A percentile compares a stretch with the other conserved stretches of the same genome.
Conservation (phyloP, 53 echinoderm and acorn worm species). For the Mesocentrotus franciscanus region DNA sequence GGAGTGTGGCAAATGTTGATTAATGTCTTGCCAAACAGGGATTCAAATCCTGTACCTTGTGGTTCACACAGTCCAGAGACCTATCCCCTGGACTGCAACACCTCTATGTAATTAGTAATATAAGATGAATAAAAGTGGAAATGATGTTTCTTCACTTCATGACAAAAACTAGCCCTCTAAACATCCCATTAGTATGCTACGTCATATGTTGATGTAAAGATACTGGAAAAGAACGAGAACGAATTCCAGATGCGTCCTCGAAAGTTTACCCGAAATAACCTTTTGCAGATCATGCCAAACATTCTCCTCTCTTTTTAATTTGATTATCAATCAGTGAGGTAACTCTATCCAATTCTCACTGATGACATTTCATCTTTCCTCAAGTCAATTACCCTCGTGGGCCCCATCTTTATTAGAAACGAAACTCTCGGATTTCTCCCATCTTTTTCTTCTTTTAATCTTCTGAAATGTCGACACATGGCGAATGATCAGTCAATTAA, state of each 20-base stretch:
- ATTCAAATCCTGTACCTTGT: too few species aligned
- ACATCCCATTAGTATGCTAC: background rate
- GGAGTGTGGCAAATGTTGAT: too few species aligned
- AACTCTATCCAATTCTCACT: conserved; percentile 46
- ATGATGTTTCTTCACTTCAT: background rate
- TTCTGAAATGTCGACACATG: conserved; percentile 34
- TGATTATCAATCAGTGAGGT: conserved; percentile 53
- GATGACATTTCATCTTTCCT: conserved; percentile 42
- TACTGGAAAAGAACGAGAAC: background rate
- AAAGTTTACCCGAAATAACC: conserved; percentile 15
- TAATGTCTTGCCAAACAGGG: too few species aligned
- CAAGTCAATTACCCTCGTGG: conserved; percentile 35
- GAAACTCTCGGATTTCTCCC: background rate
- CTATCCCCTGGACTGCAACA: too few species aligned
- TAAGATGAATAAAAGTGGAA: background rate
- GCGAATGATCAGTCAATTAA: conserved; percentile 37
- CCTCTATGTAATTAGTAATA: too few species aligned
- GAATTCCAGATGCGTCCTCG: conserved; percentile 16
- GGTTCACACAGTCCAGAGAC: too few species aligned
- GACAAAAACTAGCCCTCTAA: background rate
- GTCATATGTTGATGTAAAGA: background rate
- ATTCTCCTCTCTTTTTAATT: conserved; percentile 47
- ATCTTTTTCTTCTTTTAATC: conserved; percentile 4
- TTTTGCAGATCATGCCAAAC: conserved; percentile 37
- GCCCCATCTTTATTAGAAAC: conserved; percentile 41